Conservation (phyloP, 2,113 vertebrate species). For the Calonectris borealis region DNA sequence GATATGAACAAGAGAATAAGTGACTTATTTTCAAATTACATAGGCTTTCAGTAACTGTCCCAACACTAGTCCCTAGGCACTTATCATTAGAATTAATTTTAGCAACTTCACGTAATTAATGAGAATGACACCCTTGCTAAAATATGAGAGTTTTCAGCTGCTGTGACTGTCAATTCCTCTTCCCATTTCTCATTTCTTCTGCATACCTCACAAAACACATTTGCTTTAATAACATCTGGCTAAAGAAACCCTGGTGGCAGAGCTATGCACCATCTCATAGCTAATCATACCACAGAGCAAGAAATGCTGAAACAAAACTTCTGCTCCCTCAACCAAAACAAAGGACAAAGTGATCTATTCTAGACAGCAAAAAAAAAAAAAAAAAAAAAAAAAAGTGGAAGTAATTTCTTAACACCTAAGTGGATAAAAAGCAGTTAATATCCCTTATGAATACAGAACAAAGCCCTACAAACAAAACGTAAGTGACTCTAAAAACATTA, state of each 20-base stretch:
- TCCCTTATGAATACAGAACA: neutral
- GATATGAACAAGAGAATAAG: neutral
- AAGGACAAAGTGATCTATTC: neutral
- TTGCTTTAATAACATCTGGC: neutral
- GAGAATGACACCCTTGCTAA: neutral
- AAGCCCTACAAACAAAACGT: neutral
- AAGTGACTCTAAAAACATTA: neutral
- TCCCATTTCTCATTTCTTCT: neutral
- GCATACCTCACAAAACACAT: neutral
- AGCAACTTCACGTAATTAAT: neutral
- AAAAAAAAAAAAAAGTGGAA: neutral
- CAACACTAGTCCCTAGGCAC: neutral
- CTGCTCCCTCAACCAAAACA: neutral
- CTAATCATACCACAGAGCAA: neutral
- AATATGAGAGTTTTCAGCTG: neutral
- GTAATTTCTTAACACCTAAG: neutral
- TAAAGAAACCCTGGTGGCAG: neutral
- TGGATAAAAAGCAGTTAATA: neutral
- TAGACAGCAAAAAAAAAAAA: neutral
- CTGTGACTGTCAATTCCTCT: neutral
- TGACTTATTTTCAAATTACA: neutral
- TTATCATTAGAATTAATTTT: neutral
- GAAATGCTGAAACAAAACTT: neutral
- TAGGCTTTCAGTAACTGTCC: neutral
- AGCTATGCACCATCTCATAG: neutral